phyloP scores from a whole-genome alignment of 2,888 invertebrate genomes.

The Cephus nigrinus region DNA sequence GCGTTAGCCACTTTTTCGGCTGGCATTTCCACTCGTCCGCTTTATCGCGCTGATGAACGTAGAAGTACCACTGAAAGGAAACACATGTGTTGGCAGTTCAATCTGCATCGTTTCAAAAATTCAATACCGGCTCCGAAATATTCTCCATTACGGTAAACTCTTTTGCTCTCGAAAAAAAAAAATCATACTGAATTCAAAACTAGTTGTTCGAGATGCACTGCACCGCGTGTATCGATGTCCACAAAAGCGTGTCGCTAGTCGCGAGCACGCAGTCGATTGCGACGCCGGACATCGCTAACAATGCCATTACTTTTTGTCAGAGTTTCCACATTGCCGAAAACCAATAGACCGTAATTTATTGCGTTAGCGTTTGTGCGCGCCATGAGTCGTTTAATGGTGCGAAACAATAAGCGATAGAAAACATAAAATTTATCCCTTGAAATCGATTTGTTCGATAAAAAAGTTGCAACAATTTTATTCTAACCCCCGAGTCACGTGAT shows the following conservation, averaged over 20 bases:
- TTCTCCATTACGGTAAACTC: too few relatives aligned
- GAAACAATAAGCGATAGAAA: slow-evolving; percentile 21
- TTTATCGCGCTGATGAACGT: slow-evolving; percentile 71
- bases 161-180: too few relatives aligned
- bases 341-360: slow-evolving; percentile 31
- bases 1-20: slow-evolving; percentile 75
- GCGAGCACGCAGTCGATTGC: background rate
- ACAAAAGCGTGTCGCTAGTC: background rate
- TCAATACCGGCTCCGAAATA: too few relatives aligned
- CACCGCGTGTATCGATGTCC: background rate
- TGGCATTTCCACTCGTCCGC: slow-evolving; percentile 81
- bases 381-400: slow-evolving; percentile 28
- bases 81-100: too few relatives aligned
- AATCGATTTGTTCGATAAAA: too few relatives aligned
- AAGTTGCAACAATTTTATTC: background rate
- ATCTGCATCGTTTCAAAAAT: too few relatives aligned
- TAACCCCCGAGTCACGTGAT: background rate
- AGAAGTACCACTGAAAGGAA: slow-evolving; percentile 76
- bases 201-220: background rate
- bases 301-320: slow-evolving; percentile 1
- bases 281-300: background rate
- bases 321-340: slow-evolving; percentile 16
- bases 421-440: too few relatives aligned
- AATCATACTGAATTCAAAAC: too few relatives aligned
- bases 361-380: slow-evolving; percentile 23